These are phyloP conservation scores for Leptinotarsa rubiginosa DNA, from an alignment of 2,888 invertebrate species.

Conservation along the genomic window DNA sequence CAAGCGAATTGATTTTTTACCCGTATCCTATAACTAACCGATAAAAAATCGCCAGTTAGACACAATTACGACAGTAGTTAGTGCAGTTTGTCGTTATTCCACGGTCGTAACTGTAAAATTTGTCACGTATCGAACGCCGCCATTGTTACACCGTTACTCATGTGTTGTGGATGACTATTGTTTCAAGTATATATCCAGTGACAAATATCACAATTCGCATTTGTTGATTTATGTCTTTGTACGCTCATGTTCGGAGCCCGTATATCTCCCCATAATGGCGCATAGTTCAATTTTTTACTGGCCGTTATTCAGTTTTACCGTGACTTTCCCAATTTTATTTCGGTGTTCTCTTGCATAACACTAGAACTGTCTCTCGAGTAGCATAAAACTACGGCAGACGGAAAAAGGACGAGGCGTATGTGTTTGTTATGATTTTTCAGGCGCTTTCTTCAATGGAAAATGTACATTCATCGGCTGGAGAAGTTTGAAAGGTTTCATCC, in stretches of 20 bases:
- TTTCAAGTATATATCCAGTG: slow-evolving; percentile 44
- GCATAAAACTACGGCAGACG: slow-evolving; percentile 15
- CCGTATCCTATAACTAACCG: slow-evolving; percentile 3
- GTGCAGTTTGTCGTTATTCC: slow-evolving; percentile 9
- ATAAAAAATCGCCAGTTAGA: slow-evolving; percentile 14
- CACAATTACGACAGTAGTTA: slow-evolving; percentile 23
- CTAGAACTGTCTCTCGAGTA: slow-evolving; percentile 11
- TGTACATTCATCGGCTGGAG: background rate
- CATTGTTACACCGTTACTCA: slow-evolving; percentile 31
- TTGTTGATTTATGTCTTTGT: slow-evolving; percentile 52
- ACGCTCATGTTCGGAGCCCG: slow-evolving; percentile 43
- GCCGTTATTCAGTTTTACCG: slow-evolving; percentile 47
- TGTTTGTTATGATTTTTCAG: slow-evolving; percentile 10
- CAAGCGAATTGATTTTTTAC: slow-evolving; percentile 16
- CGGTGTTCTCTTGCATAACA: slow-evolving; percentile 10
- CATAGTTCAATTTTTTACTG: slow-evolving; percentile 47
- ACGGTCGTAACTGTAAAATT: slow-evolving; percentile 19
- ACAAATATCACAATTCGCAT: slow-evolving; percentile 54
- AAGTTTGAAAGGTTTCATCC: background rate
- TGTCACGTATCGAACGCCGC: slow-evolving; percentile 12
- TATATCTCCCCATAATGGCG: slow-evolving; percentile 50
- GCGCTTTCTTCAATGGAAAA: background rate
- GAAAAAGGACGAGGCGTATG: background rate
- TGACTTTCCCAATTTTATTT: slow-evolving; percentile 39
- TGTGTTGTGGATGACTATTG: slow-evolving; percentile 42